Evolutionary conservation across 2,888 invertebrate species (phyloP).

Genomic region (Plagodis pulveraria): DNA sequence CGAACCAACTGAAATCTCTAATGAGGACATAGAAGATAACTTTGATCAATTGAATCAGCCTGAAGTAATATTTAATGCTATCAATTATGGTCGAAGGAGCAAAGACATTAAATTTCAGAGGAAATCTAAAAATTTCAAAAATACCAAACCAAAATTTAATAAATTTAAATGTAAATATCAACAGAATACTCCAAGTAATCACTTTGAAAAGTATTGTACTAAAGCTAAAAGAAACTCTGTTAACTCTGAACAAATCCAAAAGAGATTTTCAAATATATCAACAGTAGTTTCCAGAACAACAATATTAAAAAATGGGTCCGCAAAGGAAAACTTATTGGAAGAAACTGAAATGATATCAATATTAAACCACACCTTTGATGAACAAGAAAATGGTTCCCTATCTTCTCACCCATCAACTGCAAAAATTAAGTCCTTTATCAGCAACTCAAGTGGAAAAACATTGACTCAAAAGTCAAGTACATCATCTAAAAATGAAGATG

Average conservation of each 20-base stretch:
- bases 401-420: constrained; percentile 40
- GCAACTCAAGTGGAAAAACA: constrained; percentile 55
- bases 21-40: neutral
- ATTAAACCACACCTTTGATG: constrained; percentile 26
- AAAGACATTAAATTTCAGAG: constrained; percentile 34
- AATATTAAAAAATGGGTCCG: constrained; percentile 52
- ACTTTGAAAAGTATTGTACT: constrained; percentile 44
- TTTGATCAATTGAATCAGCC: constrained; percentile 12
- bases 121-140: constrained; percentile 45
- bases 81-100: constrained; percentile 31
- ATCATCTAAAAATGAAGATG: constrained; percentile 35
- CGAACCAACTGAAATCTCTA: neutral
- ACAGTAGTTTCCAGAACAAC: constrained; percentile 47
- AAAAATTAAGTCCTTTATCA: constrained; percentile 41
- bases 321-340: constrained; percentile 56
- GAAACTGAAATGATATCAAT: constrained; percentile 30
- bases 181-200: constrained; percentile 36
- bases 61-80: constrained; percentile 40
- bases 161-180: constrained; percentile 36
- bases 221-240: constrained; percentile 40
- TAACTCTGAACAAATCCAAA: constrained; percentile 35
- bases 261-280: constrained; percentile 34
- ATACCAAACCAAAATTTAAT: constrained; percentile 51
- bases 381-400: constrained; percentile 37
- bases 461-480: constrained; percentile 43